Conservation (phyloP, 2,888 invertebrate species). For the Mesorhabditis sp. region DNA sequence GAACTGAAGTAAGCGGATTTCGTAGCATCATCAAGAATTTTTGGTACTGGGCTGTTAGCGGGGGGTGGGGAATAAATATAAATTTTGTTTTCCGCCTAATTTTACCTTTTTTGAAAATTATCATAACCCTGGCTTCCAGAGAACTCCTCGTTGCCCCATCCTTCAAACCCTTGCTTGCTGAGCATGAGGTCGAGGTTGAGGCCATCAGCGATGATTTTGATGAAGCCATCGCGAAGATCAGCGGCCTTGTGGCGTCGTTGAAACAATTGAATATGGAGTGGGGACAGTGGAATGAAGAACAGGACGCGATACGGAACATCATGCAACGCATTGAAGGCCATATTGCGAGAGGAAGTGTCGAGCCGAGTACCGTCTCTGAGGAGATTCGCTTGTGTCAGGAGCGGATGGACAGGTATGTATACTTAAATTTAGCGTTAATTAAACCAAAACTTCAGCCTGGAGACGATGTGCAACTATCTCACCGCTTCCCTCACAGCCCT, state of each 20-base stretch:
- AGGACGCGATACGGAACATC: constrained; percentile 13
- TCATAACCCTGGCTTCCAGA: background rate
- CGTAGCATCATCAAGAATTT: constrained; percentile 6
- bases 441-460: constrained; percentile 20
- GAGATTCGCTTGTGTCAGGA: constrained; percentile 44
- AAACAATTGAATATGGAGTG: constrained; percentile 6
- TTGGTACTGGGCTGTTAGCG: background rate
- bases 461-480: constrained; percentile 44
- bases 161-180: constrained; percentile 12
- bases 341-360: constrained; percentile 25
- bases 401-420: constrained; percentile 31
- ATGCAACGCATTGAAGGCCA: constrained; percentile 32
- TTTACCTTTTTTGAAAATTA: too few species aligned
- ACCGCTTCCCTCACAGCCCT: constrained; percentile 26
- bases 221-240: constrained; percentile 30
- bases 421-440: background rate
- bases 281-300: background rate
- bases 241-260: constrained; percentile 6
- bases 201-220: constrained; percentile 31
- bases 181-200: constrained; percentile 13
- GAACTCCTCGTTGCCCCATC: background rate
- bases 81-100: too few species aligned
- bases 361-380: constrained; percentile 26
- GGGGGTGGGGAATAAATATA: too few species aligned
- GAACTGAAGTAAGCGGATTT: constrained; percentile 28